Conservation (phyloP, 1,140 invertebrate species). For the Paraescarpia echinospica region DNA sequence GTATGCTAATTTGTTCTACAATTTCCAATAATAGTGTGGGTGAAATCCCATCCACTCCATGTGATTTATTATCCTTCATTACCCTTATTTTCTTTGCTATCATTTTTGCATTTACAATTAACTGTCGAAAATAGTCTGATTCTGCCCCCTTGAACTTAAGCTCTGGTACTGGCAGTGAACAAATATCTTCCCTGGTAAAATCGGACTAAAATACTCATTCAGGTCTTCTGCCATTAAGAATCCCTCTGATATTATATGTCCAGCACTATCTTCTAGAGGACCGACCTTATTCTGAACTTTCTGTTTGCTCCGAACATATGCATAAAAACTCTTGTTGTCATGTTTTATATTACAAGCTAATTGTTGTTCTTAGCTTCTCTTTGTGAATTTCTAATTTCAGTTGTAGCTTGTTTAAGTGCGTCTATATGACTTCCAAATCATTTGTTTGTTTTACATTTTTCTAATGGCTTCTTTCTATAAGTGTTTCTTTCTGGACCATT, state of each 20-base stretch:
- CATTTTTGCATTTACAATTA: too few relatives aligned
- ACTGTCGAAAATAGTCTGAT: too few relatives aligned
- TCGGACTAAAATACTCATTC: slow-evolving; percentile 11
- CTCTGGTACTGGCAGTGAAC: neutral
- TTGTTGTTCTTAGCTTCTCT: neutral
- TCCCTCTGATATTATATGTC: slow-evolving; percentile 6
- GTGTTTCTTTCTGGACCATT: too few relatives aligned
- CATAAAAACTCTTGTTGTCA: slow-evolving; percentile 14
- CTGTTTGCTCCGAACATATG: slow-evolving; percentile 11
- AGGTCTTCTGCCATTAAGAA: slow-evolving; percentile 13
- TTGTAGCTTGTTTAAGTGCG: slow-evolving; percentile 10
- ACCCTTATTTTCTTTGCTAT: neutral
- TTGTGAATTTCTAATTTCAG: slow-evolving; percentile 18
- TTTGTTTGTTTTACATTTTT: too few relatives aligned
- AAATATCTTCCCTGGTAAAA: slow-evolving; percentile 16
- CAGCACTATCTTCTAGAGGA: slow-evolving; percentile 3
- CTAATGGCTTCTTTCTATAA: too few relatives aligned
- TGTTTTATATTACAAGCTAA: too few relatives aligned
- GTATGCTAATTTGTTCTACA: slow-evolving; percentile 16
- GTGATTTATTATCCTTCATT: slow-evolving; percentile 16
- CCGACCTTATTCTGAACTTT: slow-evolving; percentile 1
- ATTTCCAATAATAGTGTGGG: slow-evolving; percentile 11
- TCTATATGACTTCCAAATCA: neutral
- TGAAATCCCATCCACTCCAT: slow-evolving; percentile 9
- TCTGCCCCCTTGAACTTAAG: neutral